Conservation (phyloP, 2,797 vertebrate species). For the Cryptoblepharus egeriae region DNA sequence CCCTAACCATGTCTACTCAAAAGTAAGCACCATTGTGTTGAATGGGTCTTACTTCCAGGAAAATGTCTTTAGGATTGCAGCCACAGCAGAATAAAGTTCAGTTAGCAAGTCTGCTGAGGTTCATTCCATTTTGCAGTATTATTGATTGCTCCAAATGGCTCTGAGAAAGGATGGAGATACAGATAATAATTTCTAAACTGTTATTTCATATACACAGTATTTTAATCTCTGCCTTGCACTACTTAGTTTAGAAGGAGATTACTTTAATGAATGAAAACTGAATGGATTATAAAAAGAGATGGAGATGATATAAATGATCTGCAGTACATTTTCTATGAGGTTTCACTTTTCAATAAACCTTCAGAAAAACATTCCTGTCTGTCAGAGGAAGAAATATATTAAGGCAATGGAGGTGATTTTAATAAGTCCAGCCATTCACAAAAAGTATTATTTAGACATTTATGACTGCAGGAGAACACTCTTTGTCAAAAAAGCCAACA, state of each 20-base stretch:
- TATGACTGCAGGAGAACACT: slow-evolving; percentile 60
- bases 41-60: no score
- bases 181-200: slow-evolving; percentile 66
- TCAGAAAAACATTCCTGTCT: slow-evolving; percentile 65
- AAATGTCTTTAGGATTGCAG: no score
- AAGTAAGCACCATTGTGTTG: no score
- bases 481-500: slow-evolving; percentile 58
- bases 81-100: slow-evolving; percentile 64
- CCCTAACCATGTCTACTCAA: no score
- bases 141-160: slow-evolving; percentile 49
- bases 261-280: slow-evolving; percentile 69
- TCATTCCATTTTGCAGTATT: slow-evolving; percentile 34
- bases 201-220: slow-evolving; percentile 56
- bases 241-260: slow-evolving; percentile 58
- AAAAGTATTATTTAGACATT: slow-evolving; percentile 65
- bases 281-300: slow-evolving; percentile 71
- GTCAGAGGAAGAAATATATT: slow-evolving; percentile 68
- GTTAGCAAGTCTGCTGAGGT: slow-evolving; percentile 38
- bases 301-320: slow-evolving; percentile 74
- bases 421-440: slow-evolving; percentile 64
- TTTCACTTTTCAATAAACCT: slow-evolving; percentile 71
- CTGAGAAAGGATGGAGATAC: slow-evolving; percentile 50
- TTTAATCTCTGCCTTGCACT: slow-evolving; percentile 66
- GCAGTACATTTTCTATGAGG: slow-evolving; percentile 68
- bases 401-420: slow-evolving; percentile 54